Evolutionary conservation across 1,140 invertebrate species (phyloP).

Genomic region (Ptiloglossa arizonensis): DNA sequence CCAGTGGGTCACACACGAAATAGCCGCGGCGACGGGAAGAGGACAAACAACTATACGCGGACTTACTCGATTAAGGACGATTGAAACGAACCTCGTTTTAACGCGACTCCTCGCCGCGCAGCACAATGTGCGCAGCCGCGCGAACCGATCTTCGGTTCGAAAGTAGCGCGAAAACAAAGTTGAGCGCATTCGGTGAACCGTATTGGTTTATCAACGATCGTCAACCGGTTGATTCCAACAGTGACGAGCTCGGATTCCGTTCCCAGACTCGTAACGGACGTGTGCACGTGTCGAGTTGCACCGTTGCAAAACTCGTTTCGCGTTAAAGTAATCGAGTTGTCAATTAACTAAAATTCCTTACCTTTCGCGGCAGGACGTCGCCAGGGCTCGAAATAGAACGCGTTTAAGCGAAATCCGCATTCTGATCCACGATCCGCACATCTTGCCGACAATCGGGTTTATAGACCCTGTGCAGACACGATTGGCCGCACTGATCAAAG

Average conservation of each 20-base stretch:
- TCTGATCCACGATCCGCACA: conserved; percentile 20
- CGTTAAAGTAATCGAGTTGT: background rate
- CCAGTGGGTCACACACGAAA: conserved; percentile 68
- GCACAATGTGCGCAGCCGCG: conserved; percentile 36
- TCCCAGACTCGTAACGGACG: no score
- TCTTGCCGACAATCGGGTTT: conserved; percentile 55
- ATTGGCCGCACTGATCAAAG: conserved; percentile 60
- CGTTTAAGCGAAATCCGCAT: conserved; percentile 32
- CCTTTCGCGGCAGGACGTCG: no score
- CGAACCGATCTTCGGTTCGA: conserved; percentile 45
- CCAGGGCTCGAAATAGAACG: background rate
- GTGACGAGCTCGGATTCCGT: no score
- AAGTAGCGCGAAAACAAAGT: no score
- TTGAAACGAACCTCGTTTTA: conserved; percentile 65
- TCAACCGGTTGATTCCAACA: no score
- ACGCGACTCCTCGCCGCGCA: conserved; percentile 13
- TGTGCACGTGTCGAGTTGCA: no score
- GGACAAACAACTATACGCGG: conserved; percentile 66
- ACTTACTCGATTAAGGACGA: conserved; percentile 73
- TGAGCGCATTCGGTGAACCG: no score
- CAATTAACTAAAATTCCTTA: background rate
- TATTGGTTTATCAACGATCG: background rate
- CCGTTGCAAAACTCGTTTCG: no score
- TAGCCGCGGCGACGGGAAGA: conserved; percentile 36
- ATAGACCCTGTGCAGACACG: conserved; percentile 45